Evolutionary conservation across 2,113 vertebrate genomes (phyloP).

Genomic region (Psophia crepitans): DNA sequence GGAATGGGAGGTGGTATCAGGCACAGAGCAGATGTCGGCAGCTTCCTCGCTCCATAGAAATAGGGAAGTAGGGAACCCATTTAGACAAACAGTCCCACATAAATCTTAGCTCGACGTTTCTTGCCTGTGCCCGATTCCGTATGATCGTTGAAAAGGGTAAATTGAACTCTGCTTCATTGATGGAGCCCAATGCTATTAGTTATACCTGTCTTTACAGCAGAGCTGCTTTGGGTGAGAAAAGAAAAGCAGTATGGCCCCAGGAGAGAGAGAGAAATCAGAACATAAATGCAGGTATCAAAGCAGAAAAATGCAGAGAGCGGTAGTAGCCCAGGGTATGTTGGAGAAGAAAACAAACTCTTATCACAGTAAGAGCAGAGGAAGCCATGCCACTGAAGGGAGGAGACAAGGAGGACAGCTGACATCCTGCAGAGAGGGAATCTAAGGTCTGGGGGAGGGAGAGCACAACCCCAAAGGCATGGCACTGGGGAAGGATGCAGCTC

Average conservation of each 20-base stretch:
- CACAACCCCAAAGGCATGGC: background rate
- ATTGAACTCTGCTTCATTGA: background rate
- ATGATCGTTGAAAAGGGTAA: background rate
- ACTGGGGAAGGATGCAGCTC: background rate
- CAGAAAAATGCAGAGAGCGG: slow-evolving; percentile 38
- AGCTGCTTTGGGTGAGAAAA: slow-evolving; percentile 44
- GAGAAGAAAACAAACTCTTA: slow-evolving; percentile 62
- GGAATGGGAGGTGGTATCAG: background rate
- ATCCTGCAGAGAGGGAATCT: slow-evolving; percentile 30
- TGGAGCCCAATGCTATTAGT: background rate
- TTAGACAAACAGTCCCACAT: slow-evolving; percentile 33
- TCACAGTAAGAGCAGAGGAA: slow-evolving; percentile 55
- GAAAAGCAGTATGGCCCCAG: background rate
- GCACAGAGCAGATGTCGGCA: background rate
- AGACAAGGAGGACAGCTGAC: slow-evolving; percentile 26
- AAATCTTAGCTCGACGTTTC: slow-evolving; percentile 2
- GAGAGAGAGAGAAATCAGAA: slow-evolving; percentile 37
- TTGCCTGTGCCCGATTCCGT: background rate
- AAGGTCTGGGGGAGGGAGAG: background rate
- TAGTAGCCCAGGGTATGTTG: slow-evolving; percentile 17
- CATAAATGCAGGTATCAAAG: slow-evolving; percentile 60
- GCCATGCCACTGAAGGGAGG: slow-evolving; percentile 35
- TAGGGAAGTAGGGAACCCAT: slow-evolving; percentile 27
- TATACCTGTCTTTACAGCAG: background rate
- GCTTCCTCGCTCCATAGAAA: background rate